Evolutionary conservation across 2,113 vertebrate species (phyloP).

Genomic region (Myrmecobius fasciatus): DNA sequence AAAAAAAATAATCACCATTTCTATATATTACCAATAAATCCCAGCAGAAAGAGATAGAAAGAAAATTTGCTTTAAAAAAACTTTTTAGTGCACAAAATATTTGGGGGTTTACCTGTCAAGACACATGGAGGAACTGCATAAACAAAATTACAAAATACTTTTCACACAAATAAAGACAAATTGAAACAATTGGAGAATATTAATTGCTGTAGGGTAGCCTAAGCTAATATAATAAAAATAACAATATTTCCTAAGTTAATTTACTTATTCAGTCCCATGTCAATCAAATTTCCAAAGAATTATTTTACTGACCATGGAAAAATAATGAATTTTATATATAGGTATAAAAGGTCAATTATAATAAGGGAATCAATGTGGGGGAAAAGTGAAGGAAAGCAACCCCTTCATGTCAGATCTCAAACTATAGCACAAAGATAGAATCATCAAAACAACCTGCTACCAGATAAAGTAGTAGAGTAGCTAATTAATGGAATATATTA

Average conservation of each 20-base stretch:
- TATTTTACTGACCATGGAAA: neutral
- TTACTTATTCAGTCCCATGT: neutral
- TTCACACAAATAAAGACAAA: neutral
- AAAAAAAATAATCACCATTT: neutral
- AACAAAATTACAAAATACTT: neutral
- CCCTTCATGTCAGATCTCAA: too few species aligned
- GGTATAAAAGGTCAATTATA: neutral
- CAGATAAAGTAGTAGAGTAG: neutral
- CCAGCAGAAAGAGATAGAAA: neutral
- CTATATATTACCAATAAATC: neutral
- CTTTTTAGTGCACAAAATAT: neutral
- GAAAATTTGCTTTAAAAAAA: neutral
- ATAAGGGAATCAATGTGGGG: neutral
- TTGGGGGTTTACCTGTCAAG: neutral
- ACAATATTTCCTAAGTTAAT: neutral
- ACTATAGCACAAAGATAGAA: neutral
- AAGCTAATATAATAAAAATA: neutral
- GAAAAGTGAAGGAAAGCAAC: neutral
- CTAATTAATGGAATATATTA: neutral
- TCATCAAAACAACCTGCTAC: neutral
- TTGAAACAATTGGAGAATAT: neutral
- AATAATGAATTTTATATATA: neutral
- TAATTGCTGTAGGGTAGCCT: neutral
- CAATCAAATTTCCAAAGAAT: neutral
- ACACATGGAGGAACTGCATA: neutral